These are phyloP conservation scores for Phalacrocorax aristotelis DNA, from an alignment of 2,113 vertebrate species.

Conservation along the genomic window DNA sequence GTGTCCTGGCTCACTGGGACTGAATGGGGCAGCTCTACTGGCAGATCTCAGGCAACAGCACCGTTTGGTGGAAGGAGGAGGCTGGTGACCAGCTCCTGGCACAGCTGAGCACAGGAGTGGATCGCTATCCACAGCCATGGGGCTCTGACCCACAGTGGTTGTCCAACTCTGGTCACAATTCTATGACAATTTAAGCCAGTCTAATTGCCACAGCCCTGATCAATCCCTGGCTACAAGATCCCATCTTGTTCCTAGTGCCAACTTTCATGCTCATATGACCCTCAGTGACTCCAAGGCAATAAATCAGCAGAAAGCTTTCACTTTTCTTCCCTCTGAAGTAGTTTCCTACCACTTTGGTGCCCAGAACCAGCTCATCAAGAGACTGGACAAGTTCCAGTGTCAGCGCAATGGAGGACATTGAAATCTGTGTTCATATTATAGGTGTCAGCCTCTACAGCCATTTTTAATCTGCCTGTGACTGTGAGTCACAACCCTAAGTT, in stretches of 20 bases:
- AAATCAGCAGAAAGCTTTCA: not conserved
- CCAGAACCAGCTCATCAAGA: not conserved
- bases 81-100: not conserved
- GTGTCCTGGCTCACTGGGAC: not conserved
- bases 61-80: not conserved
- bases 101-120: not conserved
- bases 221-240: not conserved
- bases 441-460: not conserved
- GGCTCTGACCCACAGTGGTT: not conserved
- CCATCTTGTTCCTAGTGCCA: not conserved
- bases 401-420: not conserved
- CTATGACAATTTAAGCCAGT: not conserved
- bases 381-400: not conserved
- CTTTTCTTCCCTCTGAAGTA: not conserved
- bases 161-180: not conserved
- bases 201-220: not conserved
- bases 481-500: not conserved
- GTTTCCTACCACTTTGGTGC: not conserved
- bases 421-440: not conserved
- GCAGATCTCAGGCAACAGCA: rapidly evolving
- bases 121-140: not conserved
- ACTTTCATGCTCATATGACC: not conserved
- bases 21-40: not conserved
- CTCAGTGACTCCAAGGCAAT: not conserved
- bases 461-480: not conserved